These are phyloP conservation scores for Ganaspis brasiliensis DNA, from an alignment of 2,888 invertebrate genomes.

Conservation along the genomic window DNA sequence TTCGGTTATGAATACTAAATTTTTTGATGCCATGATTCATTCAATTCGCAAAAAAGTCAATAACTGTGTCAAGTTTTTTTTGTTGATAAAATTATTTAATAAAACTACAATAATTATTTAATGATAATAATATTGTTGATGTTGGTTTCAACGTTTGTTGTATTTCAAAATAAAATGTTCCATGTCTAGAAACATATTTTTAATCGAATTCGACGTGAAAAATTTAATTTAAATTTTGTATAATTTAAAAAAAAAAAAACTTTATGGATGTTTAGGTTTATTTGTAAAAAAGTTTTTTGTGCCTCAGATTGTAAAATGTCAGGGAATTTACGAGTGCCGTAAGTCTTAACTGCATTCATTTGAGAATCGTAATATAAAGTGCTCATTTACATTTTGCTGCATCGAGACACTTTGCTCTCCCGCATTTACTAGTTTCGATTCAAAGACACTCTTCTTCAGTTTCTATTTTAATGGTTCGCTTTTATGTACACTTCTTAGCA, in stretches of 20 bases:
- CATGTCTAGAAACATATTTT: no score
- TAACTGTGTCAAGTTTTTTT: no score
- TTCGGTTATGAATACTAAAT: background rate
- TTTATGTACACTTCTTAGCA: background rate
- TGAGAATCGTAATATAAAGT: conserved; percentile 18
- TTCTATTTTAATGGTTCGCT: background rate
- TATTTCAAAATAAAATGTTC: no score
- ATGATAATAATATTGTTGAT: no score
- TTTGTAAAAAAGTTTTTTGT: background rate
- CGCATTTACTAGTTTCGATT: conserved; percentile 12
- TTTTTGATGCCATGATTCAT: background rate
- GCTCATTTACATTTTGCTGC: conserved; percentile 13
- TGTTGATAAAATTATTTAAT: no score
- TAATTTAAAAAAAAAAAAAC: no score
- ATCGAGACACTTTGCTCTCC: conserved; percentile 20
- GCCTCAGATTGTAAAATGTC: background rate
- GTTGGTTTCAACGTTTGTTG: no score
- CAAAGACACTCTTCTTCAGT: background rate
- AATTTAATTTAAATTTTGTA: no score
- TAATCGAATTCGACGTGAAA: no score
- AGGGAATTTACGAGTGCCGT: background rate
- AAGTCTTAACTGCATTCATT: conserved; percentile 12
- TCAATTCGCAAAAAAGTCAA: background rate
- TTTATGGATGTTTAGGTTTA: no score
- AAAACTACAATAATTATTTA: no score